A percentile compares a stretch with the other conserved stretches of the same genome.
Evolutionary conservation across 2,797 vertebrate genomes (phyloP).

Genomic region (Acipenser oxyrinchus): DNA sequence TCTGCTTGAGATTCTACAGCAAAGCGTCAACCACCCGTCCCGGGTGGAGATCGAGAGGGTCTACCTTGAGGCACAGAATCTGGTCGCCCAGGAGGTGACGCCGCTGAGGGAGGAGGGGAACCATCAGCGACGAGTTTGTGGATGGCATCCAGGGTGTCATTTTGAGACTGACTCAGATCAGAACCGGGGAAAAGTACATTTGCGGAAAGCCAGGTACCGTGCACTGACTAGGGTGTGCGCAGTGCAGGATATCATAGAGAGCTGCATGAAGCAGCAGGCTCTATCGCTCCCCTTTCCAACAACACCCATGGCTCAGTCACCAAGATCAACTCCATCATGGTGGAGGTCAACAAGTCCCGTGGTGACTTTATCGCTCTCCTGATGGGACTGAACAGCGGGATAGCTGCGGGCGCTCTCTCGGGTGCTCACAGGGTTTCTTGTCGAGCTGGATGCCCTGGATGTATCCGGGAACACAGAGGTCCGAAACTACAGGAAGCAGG

Average conservation of each 20-base stretch:
- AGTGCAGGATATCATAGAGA: conserved; percentile 85
- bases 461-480: conserved; percentile 80
- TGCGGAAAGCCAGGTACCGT: conserved; percentile 85
- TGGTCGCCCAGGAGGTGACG: conserved; percentile 72
- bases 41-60: conserved; percentile 79
- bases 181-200: conserved; percentile 83
- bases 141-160: conserved; percentile 82
- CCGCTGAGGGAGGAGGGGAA: conserved; percentile 66
- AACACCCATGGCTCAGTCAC: conserved; percentile 80
- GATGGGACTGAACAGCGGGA: conserved; percentile 82
- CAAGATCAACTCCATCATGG: conserved; percentile 86
- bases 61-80: conserved; percentile 69
- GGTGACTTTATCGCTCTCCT: conserved; percentile 83
- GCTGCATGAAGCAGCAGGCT: conserved; percentile 70
- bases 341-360: conserved; percentile 81
- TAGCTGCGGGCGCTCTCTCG: conserved; percentile 87
- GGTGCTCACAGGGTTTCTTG: conserved; percentile 83
- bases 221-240: conserved; percentile 83
- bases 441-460: conserved; percentile 88
- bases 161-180: conserved; percentile 83
- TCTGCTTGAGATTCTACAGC: conserved; percentile 84
- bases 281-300: conserved; percentile 77
- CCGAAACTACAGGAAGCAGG: conserved; percentile 89
- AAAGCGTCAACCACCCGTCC: conserved; percentile 80
- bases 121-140: conserved; percentile 76